phyloP scores from a whole-genome alignment of 2,113 vertebrate species.

The Corythoichthys haematopterus region DNA sequence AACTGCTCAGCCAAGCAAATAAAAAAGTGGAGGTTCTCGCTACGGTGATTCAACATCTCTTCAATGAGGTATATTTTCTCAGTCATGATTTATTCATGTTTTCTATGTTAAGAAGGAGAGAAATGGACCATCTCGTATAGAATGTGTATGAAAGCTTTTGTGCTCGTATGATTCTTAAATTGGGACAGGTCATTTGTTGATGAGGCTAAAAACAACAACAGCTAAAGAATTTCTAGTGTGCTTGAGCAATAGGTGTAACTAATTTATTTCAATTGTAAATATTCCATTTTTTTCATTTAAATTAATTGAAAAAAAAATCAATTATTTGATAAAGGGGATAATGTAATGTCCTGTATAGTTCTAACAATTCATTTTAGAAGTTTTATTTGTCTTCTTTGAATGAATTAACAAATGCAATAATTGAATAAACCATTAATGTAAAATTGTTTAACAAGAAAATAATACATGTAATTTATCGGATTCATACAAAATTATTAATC shows the following conservation, averaged over 20 bases:
- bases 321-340: too few relatives aligned
- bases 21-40: slow-evolving; percentile 59
- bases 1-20: slow-evolving; percentile 56
- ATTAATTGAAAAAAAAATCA: background rate
- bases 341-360: too few relatives aligned
- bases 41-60: slow-evolving; percentile 61
- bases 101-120: background rate
- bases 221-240: background rate
- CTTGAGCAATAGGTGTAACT: too few relatives aligned
- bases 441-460: too few relatives aligned
- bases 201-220: background rate
- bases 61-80: slow-evolving; percentile 44
- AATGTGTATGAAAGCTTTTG: background rate
- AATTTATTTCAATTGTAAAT: background rate
- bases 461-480: too few relatives aligned
- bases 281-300: background rate
- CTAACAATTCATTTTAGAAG: too few relatives aligned
- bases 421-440: too few relatives aligned
- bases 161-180: background rate
- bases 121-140: background rate
- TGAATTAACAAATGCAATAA: too few relatives aligned
- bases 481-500: too few relatives aligned
- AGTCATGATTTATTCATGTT: background rate
- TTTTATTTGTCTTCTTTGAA: too few relatives aligned
- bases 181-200: background rate